A percentile compares a stretch with the other conserved stretches of the same genome.
These are phyloP conservation scores for Cheilosia vulpina DNA, from an alignment of 2,888 invertebrate species.

Conservation along the genomic window DNA sequence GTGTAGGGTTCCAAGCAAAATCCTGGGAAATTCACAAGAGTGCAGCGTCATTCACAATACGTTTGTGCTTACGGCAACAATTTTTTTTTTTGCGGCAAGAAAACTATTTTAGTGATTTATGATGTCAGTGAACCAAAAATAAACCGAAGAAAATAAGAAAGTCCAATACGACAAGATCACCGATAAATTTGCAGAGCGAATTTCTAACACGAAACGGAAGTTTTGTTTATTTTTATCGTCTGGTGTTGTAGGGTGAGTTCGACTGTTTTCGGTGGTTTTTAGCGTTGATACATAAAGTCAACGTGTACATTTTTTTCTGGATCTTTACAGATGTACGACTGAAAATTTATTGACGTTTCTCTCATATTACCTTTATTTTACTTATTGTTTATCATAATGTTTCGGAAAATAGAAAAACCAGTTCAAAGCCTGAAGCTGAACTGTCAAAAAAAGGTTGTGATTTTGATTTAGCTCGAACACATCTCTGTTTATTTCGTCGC, in stretches of 20 bases:
- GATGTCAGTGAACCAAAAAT: conserved; percentile 49
- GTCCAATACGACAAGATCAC: conserved; percentile 60
- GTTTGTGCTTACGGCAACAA: background rate
- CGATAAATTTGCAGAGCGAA: conserved; percentile 50
- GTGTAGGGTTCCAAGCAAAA: conserved; percentile 59
- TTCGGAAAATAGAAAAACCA: no score
- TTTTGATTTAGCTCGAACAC: no score
- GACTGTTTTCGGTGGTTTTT: background rate
- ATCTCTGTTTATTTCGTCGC: no score
- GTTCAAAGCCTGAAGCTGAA: no score
- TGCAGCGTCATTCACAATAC: conserved; percentile 28
- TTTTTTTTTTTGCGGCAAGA: conserved; percentile 3
- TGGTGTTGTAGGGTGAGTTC: conserved; percentile 19
- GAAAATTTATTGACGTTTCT: no score
- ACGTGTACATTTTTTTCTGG: no score
- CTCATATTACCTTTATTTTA: no score
- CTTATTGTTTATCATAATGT: no score
- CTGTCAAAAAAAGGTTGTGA: no score
- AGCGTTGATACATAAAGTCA: background rate
- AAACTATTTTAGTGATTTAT: conserved; percentile 34
- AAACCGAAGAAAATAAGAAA: conserved; percentile 41
- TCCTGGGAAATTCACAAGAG: conserved; percentile 58
- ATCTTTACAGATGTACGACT: no score
- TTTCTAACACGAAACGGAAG: conserved; percentile 11
- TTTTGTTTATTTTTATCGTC: conserved; percentile 22